These are phyloP conservation scores for Congeria kusceri DNA, from an alignment of 2,888 invertebrate species.

Conservation along the genomic window DNA sequence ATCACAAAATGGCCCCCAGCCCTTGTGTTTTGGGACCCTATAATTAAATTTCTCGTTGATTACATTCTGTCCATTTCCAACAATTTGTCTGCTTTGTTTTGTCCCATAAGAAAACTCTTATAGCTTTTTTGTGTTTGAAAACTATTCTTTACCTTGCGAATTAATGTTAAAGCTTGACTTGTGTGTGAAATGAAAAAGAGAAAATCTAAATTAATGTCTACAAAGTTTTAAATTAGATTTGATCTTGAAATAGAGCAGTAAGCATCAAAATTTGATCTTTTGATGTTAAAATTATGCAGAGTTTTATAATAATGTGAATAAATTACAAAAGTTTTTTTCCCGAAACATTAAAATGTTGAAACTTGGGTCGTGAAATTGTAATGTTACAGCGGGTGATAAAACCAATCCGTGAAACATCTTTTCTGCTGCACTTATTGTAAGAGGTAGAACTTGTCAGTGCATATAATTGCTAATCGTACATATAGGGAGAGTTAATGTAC, in stretches of 20 bases:
- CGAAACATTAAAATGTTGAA: too few species aligned
- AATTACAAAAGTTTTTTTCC: too few species aligned
- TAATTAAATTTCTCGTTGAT: constrained; percentile 48
- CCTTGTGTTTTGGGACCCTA: constrained; percentile 29
- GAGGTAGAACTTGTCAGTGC: not conserved
- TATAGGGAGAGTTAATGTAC: not conserved
- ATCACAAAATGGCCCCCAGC: constrained; percentile 16
- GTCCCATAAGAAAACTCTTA: not conserved
- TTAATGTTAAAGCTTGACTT: too few species aligned
- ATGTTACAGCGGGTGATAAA: not conserved
- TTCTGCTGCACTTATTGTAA: not conserved
- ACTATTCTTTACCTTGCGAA: not conserved
- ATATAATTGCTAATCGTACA: not conserved
- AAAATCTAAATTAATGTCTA: too few species aligned
- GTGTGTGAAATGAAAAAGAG: too few species aligned
- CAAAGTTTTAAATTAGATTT: too few species aligned
- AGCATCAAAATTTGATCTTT: too few species aligned
- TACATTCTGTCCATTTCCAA: constrained; percentile 25
- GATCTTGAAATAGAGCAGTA: too few species aligned
- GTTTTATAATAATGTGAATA: too few species aligned
- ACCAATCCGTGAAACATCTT: not conserved
- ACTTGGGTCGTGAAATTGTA: too few species aligned
- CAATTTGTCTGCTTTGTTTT: not conserved
- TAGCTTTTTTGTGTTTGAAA: not conserved
- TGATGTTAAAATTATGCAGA: too few species aligned